Evolutionary conservation across 2,888 invertebrate species (phyloP).

Genomic region (Drosophila meridionalis): DNA sequence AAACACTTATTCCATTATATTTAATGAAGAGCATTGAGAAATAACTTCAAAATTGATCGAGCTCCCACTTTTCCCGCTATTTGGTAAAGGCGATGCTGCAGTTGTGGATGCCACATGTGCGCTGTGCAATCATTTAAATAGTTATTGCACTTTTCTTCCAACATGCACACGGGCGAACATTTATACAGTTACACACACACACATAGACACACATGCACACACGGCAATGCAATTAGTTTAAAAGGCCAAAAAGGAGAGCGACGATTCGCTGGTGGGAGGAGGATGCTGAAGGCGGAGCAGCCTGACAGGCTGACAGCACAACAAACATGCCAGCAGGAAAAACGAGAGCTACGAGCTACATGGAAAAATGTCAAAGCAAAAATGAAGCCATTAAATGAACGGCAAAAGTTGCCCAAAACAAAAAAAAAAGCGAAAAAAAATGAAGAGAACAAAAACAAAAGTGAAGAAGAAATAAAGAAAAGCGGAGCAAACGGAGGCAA

Average conservation of each 20-base stretch:
- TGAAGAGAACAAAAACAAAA: slow-evolving; percentile 18
- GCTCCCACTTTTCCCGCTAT: background rate
- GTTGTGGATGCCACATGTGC: slow-evolving; percentile 57
- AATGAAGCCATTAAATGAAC: slow-evolving; percentile 80
- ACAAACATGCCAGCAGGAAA: slow-evolving; percentile 62
- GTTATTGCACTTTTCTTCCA: slow-evolving; percentile 73
- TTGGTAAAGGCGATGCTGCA: background rate
- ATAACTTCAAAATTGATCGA: slow-evolving; percentile 1
- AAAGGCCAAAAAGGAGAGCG: slow-evolving; percentile 64
- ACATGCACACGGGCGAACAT: slow-evolving; percentile 31
- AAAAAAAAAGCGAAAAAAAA: slow-evolving; percentile 8
- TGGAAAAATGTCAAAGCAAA: slow-evolving; percentile 78
- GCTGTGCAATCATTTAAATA: slow-evolving; percentile 74
- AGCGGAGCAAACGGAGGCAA: slow-evolving; percentile 37
- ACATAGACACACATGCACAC: slow-evolving; percentile 27
- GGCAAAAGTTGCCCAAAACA: slow-evolving; percentile 65
- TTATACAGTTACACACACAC: slow-evolving; percentile 32
- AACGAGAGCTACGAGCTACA: slow-evolving; percentile 59
- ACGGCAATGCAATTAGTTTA: slow-evolving; percentile 76
- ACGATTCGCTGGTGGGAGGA: slow-evolving; percentile 10
- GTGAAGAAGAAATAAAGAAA: slow-evolving; percentile 30
- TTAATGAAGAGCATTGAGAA: background rate
- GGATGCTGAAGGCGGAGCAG: slow-evolving; percentile 21
- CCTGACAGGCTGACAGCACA: slow-evolving; percentile 73
- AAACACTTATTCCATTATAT: background rate